Conservation (phyloP, 1,140 invertebrate species). For the Drosophila punjabiensis region DNA sequence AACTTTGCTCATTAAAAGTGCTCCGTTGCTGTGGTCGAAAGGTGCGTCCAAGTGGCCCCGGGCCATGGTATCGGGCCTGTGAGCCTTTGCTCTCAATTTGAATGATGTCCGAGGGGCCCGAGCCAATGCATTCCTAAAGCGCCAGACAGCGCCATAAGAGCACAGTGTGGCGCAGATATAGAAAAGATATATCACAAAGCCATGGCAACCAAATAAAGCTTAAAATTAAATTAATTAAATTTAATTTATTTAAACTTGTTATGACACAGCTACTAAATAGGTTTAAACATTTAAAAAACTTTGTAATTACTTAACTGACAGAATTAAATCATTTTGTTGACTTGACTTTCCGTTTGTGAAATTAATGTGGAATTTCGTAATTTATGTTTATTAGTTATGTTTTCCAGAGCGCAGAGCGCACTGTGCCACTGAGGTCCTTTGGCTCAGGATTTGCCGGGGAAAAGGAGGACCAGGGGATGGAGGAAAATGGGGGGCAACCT, state of each 20-base stretch:
- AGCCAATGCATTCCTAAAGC: constrained; percentile 57
- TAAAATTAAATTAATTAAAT: neutral
- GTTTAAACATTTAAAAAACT: neutral
- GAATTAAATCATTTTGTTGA: neutral
- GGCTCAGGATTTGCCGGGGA: constrained; percentile 12
- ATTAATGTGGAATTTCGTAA: constrained; percentile 1
- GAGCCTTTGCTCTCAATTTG: constrained; percentile 61
- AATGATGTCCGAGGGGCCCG: constrained; percentile 20
- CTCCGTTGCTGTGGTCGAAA: constrained; percentile 28
- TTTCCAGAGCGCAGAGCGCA: neutral
- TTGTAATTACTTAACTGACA: neutral
- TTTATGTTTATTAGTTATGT: constrained; percentile 3
- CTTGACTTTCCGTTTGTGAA: too few relatives aligned
- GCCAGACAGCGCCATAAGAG: constrained; percentile 46
- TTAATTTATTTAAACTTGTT: neutral
- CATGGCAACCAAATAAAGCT: neutral
- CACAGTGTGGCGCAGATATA: neutral
- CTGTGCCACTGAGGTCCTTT: constrained; percentile 32
- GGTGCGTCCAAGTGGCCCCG: constrained; percentile 53
- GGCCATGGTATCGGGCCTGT: constrained; percentile 39
- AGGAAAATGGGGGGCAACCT: constrained; percentile 52
- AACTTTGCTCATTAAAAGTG: constrained; percentile 66
- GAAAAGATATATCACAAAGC: neutral
- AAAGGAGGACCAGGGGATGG: neutral
- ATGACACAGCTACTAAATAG: neutral